phyloP scores from a whole-genome alignment of 2,888 invertebrate species.

The Noctua janthe region DNA sequence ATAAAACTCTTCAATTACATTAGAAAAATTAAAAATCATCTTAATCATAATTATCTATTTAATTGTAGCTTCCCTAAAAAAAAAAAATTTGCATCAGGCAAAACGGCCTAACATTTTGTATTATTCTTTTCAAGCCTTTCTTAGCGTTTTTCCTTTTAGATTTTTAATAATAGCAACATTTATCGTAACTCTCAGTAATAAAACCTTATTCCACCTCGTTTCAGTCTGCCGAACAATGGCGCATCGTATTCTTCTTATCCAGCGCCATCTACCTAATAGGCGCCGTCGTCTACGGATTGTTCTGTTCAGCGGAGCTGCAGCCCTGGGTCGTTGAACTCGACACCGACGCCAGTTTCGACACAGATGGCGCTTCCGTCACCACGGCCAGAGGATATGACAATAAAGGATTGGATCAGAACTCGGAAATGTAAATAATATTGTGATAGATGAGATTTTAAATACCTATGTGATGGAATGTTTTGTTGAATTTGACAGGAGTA shows the following conservation, averaged over 20 bases:
- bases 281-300: slow-evolving; percentile 94
- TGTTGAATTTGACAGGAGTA: not conserved
- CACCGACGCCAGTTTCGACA: slow-evolving; percentile 84
- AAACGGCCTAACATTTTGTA: too few species aligned
- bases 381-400: slow-evolving; percentile 83
- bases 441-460: slow-evolving; percentile 39
- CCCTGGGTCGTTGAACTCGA: slow-evolving; percentile 93
- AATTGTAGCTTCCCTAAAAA: too few species aligned
- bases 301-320: slow-evolving; percentile 95
- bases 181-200: not conserved
- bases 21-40: too few species aligned
- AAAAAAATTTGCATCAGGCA: too few species aligned
- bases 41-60: too few species aligned
- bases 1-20: too few species aligned
- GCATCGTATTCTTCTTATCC: slow-evolving; percentile 96
- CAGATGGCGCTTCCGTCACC: slow-evolving; percentile 84
- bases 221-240: slow-evolving; percentile 95
- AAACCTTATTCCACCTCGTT: slow-evolving; percentile 52
- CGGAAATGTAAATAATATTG: slow-evolving; percentile 76
- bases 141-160: too few species aligned
- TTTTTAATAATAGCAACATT: too few species aligned
- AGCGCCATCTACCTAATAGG: slow-evolving; percentile 96
- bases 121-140: too few species aligned
- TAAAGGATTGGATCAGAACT: slow-evolving; percentile 81
- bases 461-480: not conserved